Base-by-base conservation (phyloP, 2,113 vertebrate species). In the Trematocara macrostoma region DNA sequence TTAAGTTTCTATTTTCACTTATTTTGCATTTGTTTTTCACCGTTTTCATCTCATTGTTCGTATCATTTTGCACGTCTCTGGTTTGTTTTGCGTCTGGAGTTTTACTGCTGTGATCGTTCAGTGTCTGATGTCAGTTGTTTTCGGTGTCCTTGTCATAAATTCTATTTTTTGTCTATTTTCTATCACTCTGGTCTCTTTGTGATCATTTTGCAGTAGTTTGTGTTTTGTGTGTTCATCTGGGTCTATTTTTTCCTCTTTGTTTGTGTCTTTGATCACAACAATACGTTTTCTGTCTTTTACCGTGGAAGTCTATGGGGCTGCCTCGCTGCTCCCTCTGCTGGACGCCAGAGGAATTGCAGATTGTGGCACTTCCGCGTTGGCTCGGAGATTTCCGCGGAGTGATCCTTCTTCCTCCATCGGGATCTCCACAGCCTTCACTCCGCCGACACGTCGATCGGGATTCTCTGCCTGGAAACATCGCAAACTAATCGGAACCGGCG, bases 391-490 rank as follows among this genome's bases (percentile, higher is more conserved):
- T 76, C 15, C 14, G 23, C 23, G 6, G 87, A 91, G 90, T 89
- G 88, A 91, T 12, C 0, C 14, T 0, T 92, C 84, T 0, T 59
- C 4, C 12, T 12, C 1, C 0, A 0, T 5, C 1, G 49, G 4
- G 76, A 91, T 91, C 92, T 88, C 1, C 26, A 61, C 5, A 64
- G 74, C 4, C 40, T 69, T 76, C 11, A 84, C 87, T 57, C 61
- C 79, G 26, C 45, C 1, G 35, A 82, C 85, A 82, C 86, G 81
- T 74, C 74, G 5, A 11, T 8, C n/a, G 4, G 53, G 42, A 56
- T 15, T 74, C 85, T 94, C 95, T 95, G 95, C 96, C 95, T 93
- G 93, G 95, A 96, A 93, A 96, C 95, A 92, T 88, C 69, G 31
- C 4, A 3, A 84, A 40, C 79, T 91, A 69, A 91, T 47, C 91